These are phyloP conservation scores for Macropus fuliginosus DNA, from an alignment of 2,797 vertebrate species.

Conservation along the genomic window DNA sequence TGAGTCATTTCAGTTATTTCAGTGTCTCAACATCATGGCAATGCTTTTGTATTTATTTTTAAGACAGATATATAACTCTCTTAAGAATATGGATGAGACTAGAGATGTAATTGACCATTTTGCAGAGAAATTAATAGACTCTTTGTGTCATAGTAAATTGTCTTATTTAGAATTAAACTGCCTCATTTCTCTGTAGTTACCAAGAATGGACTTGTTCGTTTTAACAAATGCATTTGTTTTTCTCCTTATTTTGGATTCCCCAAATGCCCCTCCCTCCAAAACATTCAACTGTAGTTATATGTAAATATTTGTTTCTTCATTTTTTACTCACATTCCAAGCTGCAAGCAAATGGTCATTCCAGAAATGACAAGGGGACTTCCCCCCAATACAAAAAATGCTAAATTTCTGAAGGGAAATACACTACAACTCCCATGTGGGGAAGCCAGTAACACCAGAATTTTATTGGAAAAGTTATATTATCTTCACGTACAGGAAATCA, in stretches of 20 bases:
- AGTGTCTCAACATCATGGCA: slow-evolving; percentile 13
- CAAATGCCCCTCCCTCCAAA: neutral
- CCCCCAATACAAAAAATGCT: neutral
- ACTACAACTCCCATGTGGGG: slow-evolving; percentile 39
- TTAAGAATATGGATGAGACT: neutral
- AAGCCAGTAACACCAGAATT: slow-evolving; percentile 21
- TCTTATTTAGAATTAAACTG: neutral
- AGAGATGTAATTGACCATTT: slow-evolving; percentile 23
- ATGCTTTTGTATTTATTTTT: neutral
- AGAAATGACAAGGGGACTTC: slow-evolving; percentile 47
- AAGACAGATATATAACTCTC: neutral
- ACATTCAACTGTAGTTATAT: neutral
- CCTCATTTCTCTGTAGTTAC: neutral
- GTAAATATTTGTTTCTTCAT: slow-evolving; percentile 48
- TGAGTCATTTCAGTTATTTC: neutral
- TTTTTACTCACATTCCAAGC: slow-evolving; percentile 37
- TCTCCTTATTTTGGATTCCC: slow-evolving; percentile 8
- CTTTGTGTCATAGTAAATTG: neutral
- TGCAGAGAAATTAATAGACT: neutral
- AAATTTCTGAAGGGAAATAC: slow-evolving; percentile 21
- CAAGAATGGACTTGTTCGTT: slow-evolving; percentile 29
- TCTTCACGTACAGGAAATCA: neutral
- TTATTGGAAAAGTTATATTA: neutral
- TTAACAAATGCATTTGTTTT: slow-evolving; percentile 38
- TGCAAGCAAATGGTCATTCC: slow-evolving; percentile 32